Evolutionary conservation across 2,113 vertebrate species (phyloP), one percentile per base, ranked within the genome.

Genomic region (Festucalex cinctus): DNA sequence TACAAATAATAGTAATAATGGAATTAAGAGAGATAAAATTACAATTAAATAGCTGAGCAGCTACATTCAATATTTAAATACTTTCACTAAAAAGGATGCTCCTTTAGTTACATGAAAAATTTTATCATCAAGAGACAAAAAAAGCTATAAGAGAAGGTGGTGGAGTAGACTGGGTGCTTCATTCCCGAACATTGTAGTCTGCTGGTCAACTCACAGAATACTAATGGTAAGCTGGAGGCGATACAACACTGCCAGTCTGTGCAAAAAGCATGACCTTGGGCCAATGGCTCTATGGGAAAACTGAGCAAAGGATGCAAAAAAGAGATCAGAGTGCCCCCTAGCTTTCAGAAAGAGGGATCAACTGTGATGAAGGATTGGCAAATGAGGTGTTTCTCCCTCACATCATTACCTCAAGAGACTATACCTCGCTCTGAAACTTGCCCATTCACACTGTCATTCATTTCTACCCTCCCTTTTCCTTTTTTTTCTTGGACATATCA

Each of bases 401-500:
- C 54, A 65, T 77, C 69, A 73, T 76, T 68, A 77, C 73, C 57
- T 66, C 51, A 14, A 72, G 57, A 75, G 60, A 78, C 53, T 41
- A 24, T 35, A 36, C 16, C 37, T 51, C 24, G 41, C 58, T 43
- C 44, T 59, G 19, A 66, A 68, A 69, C 10, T 12, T 39, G 9
- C 49, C 37, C 36, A 56, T 56, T 69, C 39, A 22, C 83, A 20
- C 84, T 92, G 89, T 91, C 83, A 56, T 44, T 63, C 20, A 35
- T 22, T 41, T 46, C 6, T n/a, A 48, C 24, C 37, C 69, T 22
- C 16, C 53, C 48, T 1, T 24, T 86, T 17, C 43, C 6, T 73
- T 89, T 88, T 90, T 92, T 93, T 93, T 93, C 92, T 93, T 91
- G 92, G 92, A 94, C 93, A 90, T 88, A 79, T 91, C 89, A 89